A percentile compares a stretch with the other conserved stretches of the same genome.
phyloP scores from a whole-genome alignment of 92 coral and sea anemone genomes.

The Micromussa lordhowensis region DNA sequence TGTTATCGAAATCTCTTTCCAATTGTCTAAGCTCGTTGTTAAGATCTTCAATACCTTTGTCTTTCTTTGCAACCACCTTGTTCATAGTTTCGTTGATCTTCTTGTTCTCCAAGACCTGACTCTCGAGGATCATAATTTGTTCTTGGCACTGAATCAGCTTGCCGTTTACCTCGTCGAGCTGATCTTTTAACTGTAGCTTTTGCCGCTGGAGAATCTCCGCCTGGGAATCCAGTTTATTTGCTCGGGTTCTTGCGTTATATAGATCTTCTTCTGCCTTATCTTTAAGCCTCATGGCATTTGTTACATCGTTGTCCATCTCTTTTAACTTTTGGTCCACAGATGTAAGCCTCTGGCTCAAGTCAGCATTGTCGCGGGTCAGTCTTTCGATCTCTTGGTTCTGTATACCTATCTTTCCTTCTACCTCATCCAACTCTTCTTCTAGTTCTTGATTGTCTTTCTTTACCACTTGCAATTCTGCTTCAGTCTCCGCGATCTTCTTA shows the following conservation, averaged over 20 bases:
- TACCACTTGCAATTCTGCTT: constrained; percentile 72
- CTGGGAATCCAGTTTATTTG: constrained; percentile 83
- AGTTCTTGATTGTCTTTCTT: constrained; percentile 88
- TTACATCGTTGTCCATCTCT: constrained; percentile 79
- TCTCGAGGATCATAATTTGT: constrained; percentile 79
- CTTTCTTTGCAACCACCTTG: constrained; percentile 75
- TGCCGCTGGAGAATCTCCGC: constrained; percentile 79
- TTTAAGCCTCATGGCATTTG: constrained; percentile 60
- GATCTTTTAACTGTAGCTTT: constrained; percentile 77
- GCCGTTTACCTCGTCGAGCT: constrained; percentile 74
- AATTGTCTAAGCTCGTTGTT: constrained; percentile 79
- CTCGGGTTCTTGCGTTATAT: constrained; percentile 68
- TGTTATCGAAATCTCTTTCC: constrained; percentile 83
- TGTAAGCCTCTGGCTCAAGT: constrained; percentile 44
- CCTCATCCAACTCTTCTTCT: constrained; percentile 87
- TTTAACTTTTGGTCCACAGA: constrained; percentile 70
- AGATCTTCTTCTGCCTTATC: constrained; percentile 84
- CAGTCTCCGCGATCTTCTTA: constrained; percentile 79
- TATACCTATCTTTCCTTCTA: constrained; percentile 65
- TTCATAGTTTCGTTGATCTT: constrained; percentile 80
- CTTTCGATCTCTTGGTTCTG: constrained; percentile 80
- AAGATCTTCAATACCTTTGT: constrained; percentile 76
- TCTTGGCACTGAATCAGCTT: constrained; percentile 72
- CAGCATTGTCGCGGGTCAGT: constrained; percentile 68
- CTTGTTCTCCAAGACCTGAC: constrained; percentile 72